These are phyloP conservation scores for Xenops minutus DNA, from an alignment of 2,797 vertebrate species.

Conservation along the genomic window DNA sequence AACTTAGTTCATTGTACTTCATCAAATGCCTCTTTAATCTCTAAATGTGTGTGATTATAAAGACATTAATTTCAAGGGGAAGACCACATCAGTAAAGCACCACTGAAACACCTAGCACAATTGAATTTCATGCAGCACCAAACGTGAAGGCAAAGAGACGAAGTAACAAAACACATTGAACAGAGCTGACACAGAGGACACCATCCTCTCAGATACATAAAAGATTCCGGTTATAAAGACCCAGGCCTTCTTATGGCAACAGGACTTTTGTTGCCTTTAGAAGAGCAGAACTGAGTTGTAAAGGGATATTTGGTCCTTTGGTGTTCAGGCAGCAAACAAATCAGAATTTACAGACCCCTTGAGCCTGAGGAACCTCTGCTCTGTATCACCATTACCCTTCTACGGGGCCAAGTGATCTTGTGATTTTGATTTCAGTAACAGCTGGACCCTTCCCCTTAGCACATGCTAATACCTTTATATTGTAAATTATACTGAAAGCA, in stretches of 20 bases:
- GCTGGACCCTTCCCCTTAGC: background rate
- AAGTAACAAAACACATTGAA: background rate
- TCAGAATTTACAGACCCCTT: background rate
- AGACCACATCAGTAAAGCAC: conserved; percentile 52
- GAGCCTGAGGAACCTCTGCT: background rate
- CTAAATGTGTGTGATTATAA: conserved; percentile 63
- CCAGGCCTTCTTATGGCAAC: background rate
- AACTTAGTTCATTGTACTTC: conserved; percentile 59
- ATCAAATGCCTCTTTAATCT: conserved; percentile 68
- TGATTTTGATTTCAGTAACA: background rate
- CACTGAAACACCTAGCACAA: background rate
- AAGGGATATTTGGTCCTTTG: background rate
- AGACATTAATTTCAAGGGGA: conserved; percentile 58
- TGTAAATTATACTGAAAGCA: background rate
- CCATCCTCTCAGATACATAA: background rate
- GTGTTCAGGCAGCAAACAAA: background rate
- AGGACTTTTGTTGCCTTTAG: background rate
- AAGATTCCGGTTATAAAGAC: background rate
- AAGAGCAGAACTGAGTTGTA: background rate
- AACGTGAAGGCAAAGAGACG: background rate
- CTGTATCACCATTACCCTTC: fast-evolving
- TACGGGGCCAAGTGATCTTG: background rate
- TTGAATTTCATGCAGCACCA: conserved; percentile 49
- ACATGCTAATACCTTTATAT: background rate
- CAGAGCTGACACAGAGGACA: background rate